These are phyloP conservation scores for Scelioninae gen. 1 DNA, from an alignment of 2,888 invertebrate species.

Conservation along the genomic window DNA sequence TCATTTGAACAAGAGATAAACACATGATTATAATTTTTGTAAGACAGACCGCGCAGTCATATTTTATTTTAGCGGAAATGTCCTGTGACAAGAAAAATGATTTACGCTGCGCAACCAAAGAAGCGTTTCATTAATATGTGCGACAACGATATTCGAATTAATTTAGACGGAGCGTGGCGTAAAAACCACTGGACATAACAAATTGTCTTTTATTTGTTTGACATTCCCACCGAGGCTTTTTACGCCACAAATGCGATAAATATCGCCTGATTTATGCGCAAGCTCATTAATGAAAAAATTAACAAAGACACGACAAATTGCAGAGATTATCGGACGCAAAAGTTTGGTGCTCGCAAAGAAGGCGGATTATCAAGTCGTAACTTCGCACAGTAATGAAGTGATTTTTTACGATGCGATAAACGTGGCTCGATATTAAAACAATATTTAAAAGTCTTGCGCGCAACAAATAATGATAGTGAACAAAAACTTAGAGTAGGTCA, in stretches of 20 bases:
- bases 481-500: conserved; percentile 28
- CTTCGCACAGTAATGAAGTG: conserved; percentile 8
- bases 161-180: conserved; percentile 7
- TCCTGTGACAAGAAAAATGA: conserved; percentile 56
- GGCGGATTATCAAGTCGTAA: conserved; percentile 20
- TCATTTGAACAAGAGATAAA: conserved; percentile 41
- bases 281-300: conserved; percentile 7
- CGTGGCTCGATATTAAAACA: conserved; percentile 23
- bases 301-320: conserved; percentile 8
- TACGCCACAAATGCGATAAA: conserved; percentile 1
- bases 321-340: not conserved
- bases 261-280: conserved; percentile 12
- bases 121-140: conserved; percentile 60
- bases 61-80: conserved; percentile 36
- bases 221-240: conserved; percentile 3
- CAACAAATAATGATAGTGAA: conserved; percentile 43
- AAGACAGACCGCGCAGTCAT: conserved; percentile 22
- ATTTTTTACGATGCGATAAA: conserved; percentile 25
- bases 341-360: conserved; percentile 3
- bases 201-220: conserved; percentile 39
- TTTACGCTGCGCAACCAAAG: conserved; percentile 48
- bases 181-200: conserved; percentile 31
- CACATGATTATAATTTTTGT: conserved; percentile 56
- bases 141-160: conserved; percentile 53
- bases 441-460: conserved; percentile 18